Base-by-base conservation (phyloP, 2,888 invertebrate species). In the Andrena hattorfiana region DNA sequence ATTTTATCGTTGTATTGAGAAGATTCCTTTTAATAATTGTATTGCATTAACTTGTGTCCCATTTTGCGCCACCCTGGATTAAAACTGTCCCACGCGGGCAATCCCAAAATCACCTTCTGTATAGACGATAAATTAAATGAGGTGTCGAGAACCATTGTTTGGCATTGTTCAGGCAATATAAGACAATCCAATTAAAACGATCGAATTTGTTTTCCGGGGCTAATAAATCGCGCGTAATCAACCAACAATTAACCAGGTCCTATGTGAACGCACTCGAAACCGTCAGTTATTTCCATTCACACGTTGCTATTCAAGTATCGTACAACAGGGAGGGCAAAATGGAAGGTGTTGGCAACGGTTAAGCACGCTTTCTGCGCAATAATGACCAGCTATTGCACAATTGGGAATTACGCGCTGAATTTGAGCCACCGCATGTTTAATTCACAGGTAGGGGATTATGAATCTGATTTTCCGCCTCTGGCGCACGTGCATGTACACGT, bases 351-450 rank as follows among this genome's bases (percentile, higher is more conserved):
- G 80, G 75, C 72, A 72, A 72, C 82, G 80, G 82, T 82, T 82
- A 82, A 82, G 70, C 80, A 80, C 75, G 82, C 80, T 82, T 82
- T 82, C 82, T 80, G 82, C 70, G 60, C 80, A 75, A 82, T 82
- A 82, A 82, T 82, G 80, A 75, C 70, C 80, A 75, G 82, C 80
- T 80, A 82, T 75, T 63, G 82, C 82, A 80, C 80, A 82, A 82
- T 75, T 82, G 80, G 82, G 82, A 82, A 80, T 82, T 82, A 80
- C 80, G 75, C 75, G 82, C 23, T 82, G 82, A 82, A 82, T 82
- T 82, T 80, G 80, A 82, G 67, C 80, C 56, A 62, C 80, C 69
- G 67, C 80, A 75, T 80, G 82, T 82, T 82, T 82, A 82, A 82
- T 82, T 82, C 82, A 79, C 80, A 67, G 80, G 49, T 62, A 32